phyloP scores from a whole-genome alignment of 2,888 invertebrate genomes.

The Tholera decimalis region DNA sequence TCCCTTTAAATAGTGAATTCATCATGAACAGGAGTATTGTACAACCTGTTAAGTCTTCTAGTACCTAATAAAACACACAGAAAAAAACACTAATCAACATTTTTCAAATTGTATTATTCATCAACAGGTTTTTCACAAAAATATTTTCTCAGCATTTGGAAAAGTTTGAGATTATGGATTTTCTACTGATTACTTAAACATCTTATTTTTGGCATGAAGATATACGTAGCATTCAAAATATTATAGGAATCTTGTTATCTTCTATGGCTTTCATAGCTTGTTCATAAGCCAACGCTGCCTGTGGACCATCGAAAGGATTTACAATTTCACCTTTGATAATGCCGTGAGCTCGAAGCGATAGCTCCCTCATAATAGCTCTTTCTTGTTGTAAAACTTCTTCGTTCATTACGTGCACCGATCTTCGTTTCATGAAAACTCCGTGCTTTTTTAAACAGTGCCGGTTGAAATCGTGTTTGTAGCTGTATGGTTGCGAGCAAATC shows the following conservation, averaged over 20 bases:
- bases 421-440: constrained; percentile 79
- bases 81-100: not conserved
- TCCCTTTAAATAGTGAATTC: too few species aligned
- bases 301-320: constrained; percentile 78
- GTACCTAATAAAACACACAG: too few species aligned
- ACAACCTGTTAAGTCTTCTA: too few species aligned
- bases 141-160: not conserved
- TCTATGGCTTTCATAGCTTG: constrained; percentile 74
- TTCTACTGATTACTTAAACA: not conserved
- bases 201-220: not conserved
- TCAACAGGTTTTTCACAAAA: constrained; percentile 1
- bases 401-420: constrained; percentile 79
- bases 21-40: too few species aligned
- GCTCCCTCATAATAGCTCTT: constrained; percentile 74
- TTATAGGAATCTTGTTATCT: constrained; percentile 69
- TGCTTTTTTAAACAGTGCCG: constrained; percentile 85
- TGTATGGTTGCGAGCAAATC: constrained; percentile 85
- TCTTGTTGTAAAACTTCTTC: constrained; percentile 79
- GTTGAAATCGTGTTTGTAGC: constrained; percentile 84
- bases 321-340: constrained; percentile 68
- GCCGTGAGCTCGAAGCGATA: constrained; percentile 73
- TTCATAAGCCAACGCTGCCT: constrained; percentile 74
- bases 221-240: constrained; percentile 41
- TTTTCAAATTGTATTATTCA: constrained; percentile 16
- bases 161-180: not conserved